A percentile compares a stretch with the other conserved stretches of the same genome.
Conservation (phyloP, 2,888 invertebrate species). For the Synergus laeviventris region DNA sequence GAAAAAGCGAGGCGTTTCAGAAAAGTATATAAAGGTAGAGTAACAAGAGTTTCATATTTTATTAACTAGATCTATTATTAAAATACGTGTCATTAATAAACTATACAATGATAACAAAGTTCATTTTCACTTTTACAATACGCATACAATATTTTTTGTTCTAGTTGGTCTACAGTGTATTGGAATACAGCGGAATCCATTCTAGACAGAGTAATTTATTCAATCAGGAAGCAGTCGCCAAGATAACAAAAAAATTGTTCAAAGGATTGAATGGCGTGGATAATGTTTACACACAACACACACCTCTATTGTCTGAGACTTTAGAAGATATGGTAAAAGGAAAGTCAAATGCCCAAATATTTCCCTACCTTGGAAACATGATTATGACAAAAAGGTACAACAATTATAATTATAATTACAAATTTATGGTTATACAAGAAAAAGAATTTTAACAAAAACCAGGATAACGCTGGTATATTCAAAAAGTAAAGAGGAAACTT, state of each 20-base stretch:
- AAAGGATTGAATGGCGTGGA: slow-evolving; percentile 97
- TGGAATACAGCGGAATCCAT: slow-evolving; percentile 92
- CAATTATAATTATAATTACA: slow-evolving; percentile 26
- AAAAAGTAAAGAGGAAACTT: too few species aligned
- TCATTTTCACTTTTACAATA: slow-evolving; percentile 9
- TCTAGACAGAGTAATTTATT: slow-evolving; percentile 90
- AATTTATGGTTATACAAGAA: slow-evolving; percentile 28
- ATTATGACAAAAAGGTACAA: slow-evolving; percentile 77
- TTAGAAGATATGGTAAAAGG: slow-evolving; percentile 94
- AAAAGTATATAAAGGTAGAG: slow-evolving; percentile 76
- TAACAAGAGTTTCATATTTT: not conserved
- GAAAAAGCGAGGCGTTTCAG: slow-evolving; percentile 84
- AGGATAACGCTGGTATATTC: not conserved
- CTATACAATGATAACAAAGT: slow-evolving; percentile 7
- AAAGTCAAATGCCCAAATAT: slow-evolving; percentile 89
- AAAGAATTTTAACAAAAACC: not conserved
- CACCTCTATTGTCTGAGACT: slow-evolving; percentile 92
- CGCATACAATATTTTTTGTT: slow-evolving; percentile 46
- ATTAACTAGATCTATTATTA: not conserved
- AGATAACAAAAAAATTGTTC: slow-evolving; percentile 93
- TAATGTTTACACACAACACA: slow-evolving; percentile 99
- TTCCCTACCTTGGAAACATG: slow-evolving; percentile 86
- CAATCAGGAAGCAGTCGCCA: slow-evolving; percentile 88
- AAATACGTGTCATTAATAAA: slow-evolving; percentile 19
- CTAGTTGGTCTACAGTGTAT: slow-evolving; percentile 81